Evolutionary conservation across 2,113 vertebrate genomes (phyloP).

Genomic region (Ctenomys sociabilis): DNA sequence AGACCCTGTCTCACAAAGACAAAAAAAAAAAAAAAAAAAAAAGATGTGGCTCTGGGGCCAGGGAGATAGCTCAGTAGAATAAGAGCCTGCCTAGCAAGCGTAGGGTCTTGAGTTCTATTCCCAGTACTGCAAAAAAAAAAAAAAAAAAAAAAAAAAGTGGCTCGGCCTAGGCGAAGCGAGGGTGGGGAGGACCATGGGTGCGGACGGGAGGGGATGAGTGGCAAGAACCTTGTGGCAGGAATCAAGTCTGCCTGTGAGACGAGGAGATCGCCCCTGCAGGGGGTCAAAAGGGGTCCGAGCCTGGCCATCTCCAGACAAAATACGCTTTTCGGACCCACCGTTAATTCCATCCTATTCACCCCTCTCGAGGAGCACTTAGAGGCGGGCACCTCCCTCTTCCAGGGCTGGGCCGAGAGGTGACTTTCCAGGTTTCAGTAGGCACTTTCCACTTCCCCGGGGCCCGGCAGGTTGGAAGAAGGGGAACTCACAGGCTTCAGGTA

Average conservation of each 20-base stretch:
- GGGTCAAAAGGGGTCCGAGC: not conserved
- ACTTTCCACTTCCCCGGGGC: not conserved
- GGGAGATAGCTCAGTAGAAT: too few species aligned
- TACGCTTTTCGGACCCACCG: not conserved
- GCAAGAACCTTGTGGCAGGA: not conserved
- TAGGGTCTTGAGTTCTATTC: too few species aligned
- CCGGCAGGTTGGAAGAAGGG: not conserved
- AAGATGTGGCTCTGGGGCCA: too few species aligned
- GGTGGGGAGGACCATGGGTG: not conserved
- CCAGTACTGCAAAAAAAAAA: accelerated
- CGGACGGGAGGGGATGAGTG: not conserved
- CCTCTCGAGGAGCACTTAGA: not conserved
- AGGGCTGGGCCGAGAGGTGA: not conserved
- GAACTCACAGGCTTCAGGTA: not conserved
- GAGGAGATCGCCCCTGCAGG: not conserved
- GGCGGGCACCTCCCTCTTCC: not conserved
- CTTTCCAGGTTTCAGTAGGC: not conserved
- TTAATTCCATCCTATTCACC: not conserved
- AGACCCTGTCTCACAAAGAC: too few species aligned
- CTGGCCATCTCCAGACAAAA: not conserved
- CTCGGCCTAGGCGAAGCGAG: not conserved
- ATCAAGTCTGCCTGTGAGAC: not conserved
- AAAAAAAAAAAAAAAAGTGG: not conserved
- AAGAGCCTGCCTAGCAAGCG: too few species aligned
- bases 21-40: too few species aligned